Evolutionary conservation across 2,888 invertebrate species (phyloP), one percentile per base, ranked within the genome.

Genomic region (Phasia obesa): DNA sequence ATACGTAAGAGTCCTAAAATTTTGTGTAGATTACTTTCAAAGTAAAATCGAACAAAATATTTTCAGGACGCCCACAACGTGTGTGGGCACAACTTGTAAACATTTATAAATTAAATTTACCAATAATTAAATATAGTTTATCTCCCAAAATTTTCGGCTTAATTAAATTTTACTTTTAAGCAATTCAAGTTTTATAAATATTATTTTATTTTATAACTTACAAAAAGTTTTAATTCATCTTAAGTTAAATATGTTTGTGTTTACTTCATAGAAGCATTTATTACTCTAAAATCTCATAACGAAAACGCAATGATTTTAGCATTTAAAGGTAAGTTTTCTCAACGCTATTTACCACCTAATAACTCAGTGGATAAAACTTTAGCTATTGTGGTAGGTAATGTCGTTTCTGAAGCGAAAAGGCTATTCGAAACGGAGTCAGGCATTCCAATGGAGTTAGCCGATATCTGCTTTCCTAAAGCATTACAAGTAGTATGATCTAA

Each of bases 211-310:
- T 42, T 38, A 13, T 38, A 31, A 31, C 1, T 31, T 11, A 2
- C n/a, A n/a, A n/a, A 11, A 35, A 4, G 11, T 35, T 35, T 42
- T 4, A 42, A 47, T 47, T 49, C 13, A 47, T 59, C 49, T 60
- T 23, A 71, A 55, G 44, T 65, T 44, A 53, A 38, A 47, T 49
- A 9, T 23, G 17, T 23, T 19, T 35, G 15, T 19, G 17, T n/a
- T n/a, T 67, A 53, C 77, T 77, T 77, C 77, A 70, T 55, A 70
- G 69, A 70, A 77, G 77, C 23, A 53, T n/a, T 42, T 21, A 21
- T 53, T 53, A 21, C 27, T 53, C 19, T n/a, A 51, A 13, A 23
- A 15, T 27, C 2, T 55, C 25, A 27, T 27, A 53, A 55, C 15
- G 13, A 25, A 5, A 67, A n/a, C 7, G 9, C 17, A 17, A n/a